Evolutionary conservation across 2,888 invertebrate genomes (phyloP), one percentile per base, ranked within the genome.

Genomic region (Subacronicta megacephala): DNA sequence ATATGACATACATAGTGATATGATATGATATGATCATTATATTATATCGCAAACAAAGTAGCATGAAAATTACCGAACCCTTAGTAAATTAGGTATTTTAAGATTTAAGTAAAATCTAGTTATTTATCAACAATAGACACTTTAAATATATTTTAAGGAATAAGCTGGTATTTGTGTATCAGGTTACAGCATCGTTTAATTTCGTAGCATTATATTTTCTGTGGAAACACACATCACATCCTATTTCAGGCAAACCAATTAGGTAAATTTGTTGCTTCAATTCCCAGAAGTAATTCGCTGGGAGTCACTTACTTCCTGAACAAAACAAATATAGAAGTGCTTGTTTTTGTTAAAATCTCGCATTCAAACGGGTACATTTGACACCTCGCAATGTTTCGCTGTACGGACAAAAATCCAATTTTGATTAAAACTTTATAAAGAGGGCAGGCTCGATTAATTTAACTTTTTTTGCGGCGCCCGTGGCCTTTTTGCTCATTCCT

Each of bases 381-480:
- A 75, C 77, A 72, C 75, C 61, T 62, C 65, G 45, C 71, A 68
- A 65, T 72, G 62, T 70, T 64, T 47, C 57, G 62, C 56, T 70
- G 66, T 67, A 54, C 68, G 65, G 62, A 77, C 73, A 71, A 76
- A 82, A 81, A 75, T 78, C 63, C 77, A 84, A 80, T 85, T 84
- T 85, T 83, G 83, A 85, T 85, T 81, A 85, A 86, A 87, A 85
- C 81, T 87, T 84, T 75, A 71, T 75, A 79, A 80, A 72, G 76
- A 75, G 73, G 77, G 72, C 62, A 62, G 62, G 59, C 66, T 66
- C 78, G 78, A 86, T 87, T 87, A 83, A 87, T 87, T 85, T 84
- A 87, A 88, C 85, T 88, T 88, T 85, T 83, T 80, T 76, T 63
- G 69, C 56, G 71, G 66, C 61, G 13, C 47, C 54, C 55, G 31